Evolutionary conservation across 2,888 invertebrate genomes (phyloP), one percentile per base, ranked within the genome.

Genomic region (Halocaridina rubra): DNA sequence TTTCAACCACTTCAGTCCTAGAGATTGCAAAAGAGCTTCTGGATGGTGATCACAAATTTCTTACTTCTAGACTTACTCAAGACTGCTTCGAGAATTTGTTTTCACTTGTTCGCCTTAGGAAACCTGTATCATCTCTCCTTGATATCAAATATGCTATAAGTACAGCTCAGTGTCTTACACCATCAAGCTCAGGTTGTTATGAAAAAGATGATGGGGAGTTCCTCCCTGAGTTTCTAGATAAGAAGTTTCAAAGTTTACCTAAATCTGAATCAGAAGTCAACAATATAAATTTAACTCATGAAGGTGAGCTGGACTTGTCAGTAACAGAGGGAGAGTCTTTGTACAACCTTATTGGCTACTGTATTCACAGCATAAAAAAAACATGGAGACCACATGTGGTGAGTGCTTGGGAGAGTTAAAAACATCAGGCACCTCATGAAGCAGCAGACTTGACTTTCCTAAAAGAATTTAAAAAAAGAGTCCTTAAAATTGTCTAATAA

Each of bases 131-230:
- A 24, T 24, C 67, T 67, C 67, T 27, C 24, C 67, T 67, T 67
- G 8, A 67, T 24, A 24, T 22, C 29, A 7, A 24, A 27, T 67
- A 67, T 67, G 67, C 67, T 24, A 67, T 67, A 67, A 22, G 27
- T 67, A 24, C 13, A 67, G 67, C 67, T 24, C 67, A 67, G 27
- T 22, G 19, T 67, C 67, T 67, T 67, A 13, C 67, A 67, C 67
- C 27, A 16, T 13, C 67, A 13, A 24, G 27, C 67, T 67, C 67
- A 67, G 67, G 67, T 67, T 24, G 67, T 27, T 67, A 24, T 67
- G 67, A 67, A 67, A 67, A 67, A 3, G 67, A 67, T 67, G 67
- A 67, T 67, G 67, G 24, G 67, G 67, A 67, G 67, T 67, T 67
- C 67, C 67, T 67, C 27, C 24, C 27, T 67, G 67, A 67, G 27